phyloP scores from a whole-genome alignment of 2,797 vertebrate genomes.

The Pangasius sanitwongsei region DNA sequence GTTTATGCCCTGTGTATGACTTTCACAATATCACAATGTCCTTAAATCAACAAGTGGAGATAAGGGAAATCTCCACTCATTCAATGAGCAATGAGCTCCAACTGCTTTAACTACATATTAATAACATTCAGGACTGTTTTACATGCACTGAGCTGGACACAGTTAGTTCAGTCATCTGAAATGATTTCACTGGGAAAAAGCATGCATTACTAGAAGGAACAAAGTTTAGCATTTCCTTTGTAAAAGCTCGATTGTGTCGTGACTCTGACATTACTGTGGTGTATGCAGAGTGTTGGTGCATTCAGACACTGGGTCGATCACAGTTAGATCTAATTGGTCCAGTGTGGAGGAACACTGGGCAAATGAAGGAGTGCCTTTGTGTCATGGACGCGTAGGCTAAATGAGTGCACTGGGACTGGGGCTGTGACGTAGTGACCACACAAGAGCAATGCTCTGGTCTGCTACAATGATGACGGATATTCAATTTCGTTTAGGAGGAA shows the following conservation, averaged over 20 bases:
- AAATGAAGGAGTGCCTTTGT: conserved; percentile 36
- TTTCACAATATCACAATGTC: conserved; percentile 8
- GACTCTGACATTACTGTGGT: not conserved
- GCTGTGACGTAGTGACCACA: conserved; percentile 17
- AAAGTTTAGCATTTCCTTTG: conserved; percentile 15
- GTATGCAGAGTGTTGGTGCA: not conserved
- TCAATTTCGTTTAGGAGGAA: not conserved
- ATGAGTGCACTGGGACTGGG: conserved; percentile 26
- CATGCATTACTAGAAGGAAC: not conserved
- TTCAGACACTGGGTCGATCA: conserved; percentile 9
- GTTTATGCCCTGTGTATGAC: not conserved
- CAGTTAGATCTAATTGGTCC: conserved; percentile 30
- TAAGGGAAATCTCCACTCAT: conserved; percentile 9
- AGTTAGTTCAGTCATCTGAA: conserved; percentile 37
- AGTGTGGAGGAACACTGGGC: conserved; percentile 31
- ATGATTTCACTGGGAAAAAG: conserved; percentile 26
- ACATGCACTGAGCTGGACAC: conserved; percentile 20
- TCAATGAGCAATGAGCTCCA: not conserved
- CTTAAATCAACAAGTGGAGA: conserved; percentile 23
- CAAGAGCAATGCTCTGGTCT: conserved; percentile 7
- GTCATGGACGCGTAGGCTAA: conserved; percentile 2
- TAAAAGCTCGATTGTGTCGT: conserved; percentile 34
- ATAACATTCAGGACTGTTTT: conserved; percentile 24
- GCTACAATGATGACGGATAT: conserved; percentile 11
- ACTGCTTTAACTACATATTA: conserved; percentile 20